A percentile compares a stretch with the other conserved stretches of the same genome.
Evolutionary conservation across 2,888 invertebrate genomes (phyloP).

Genomic region (Pterostichus niger): DNA sequence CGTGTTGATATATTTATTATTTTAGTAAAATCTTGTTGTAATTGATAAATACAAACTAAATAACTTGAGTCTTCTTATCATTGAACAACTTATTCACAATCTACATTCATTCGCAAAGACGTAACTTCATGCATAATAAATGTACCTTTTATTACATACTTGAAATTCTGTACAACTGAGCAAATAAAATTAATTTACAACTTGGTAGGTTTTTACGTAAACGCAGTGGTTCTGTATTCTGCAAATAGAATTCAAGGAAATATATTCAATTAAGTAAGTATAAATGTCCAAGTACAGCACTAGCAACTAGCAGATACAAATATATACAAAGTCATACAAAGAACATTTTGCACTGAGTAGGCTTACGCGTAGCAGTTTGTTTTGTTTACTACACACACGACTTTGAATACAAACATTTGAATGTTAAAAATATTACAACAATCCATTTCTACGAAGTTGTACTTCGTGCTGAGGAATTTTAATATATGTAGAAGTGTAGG

Average conservation of each 20-base stretch:
- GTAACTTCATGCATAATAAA: too few relatives aligned
- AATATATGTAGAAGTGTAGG: constrained; percentile 10
- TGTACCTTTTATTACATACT: too few relatives aligned
- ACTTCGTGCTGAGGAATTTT: constrained; percentile 25
- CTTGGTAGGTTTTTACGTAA: neutral
- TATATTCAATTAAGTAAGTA: neutral
- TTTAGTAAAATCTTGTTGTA: too few relatives aligned
- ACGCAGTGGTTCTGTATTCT: neutral
- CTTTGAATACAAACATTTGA: constrained; percentile 28
- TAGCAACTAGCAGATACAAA: too few relatives aligned
- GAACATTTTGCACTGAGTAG: neutral
- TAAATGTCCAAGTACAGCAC: neutral
- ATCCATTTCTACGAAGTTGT: neutral
- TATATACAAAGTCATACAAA: neutral
- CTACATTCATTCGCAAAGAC: too few relatives aligned
- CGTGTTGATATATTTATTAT: too few relatives aligned
- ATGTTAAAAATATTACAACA: constrained; percentile 12
- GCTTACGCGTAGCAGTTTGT: neutral
- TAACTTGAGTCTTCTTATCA: too few relatives aligned
- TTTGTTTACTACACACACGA: constrained; percentile 11
- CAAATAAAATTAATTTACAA: too few relatives aligned
- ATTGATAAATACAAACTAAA: too few relatives aligned
- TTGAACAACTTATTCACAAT: too few relatives aligned
- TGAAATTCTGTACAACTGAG: too few relatives aligned
- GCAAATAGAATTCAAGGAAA: neutral